A percentile compares a stretch with the other conserved stretches of the same genome.
Conservation (phyloP, 2,113 vertebrate species). For the Ancistrus triradiatus region DNA sequence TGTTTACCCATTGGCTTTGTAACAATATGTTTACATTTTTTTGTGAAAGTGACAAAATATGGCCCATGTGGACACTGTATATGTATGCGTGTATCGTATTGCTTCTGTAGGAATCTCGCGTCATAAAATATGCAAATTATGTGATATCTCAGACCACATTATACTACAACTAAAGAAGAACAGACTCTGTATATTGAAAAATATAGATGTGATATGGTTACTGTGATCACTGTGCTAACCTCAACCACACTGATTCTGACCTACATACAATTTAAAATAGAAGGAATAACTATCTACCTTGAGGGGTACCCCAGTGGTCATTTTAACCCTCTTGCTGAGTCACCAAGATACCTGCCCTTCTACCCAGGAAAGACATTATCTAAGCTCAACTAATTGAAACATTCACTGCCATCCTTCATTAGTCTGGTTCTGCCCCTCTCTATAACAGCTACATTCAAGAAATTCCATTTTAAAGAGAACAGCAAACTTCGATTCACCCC, state of each 20-base stretch:
- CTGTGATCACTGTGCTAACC: neutral
- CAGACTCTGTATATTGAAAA: too few relatives aligned
- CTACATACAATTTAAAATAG: neutral
- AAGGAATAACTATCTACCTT: neutral
- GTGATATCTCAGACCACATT: too few relatives aligned
- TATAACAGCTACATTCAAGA: slow-evolving; percentile 23
- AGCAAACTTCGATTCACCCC: slow-evolving; percentile 8
- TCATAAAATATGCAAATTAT: neutral
- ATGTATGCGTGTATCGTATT: slow-evolving; percentile 40
- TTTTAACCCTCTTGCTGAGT: neutral
- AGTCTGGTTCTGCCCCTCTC: neutral
- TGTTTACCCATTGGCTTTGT: slow-evolving; percentile 18
- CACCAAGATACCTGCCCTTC: neutral
- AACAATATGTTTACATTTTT: slow-evolving; percentile 12
- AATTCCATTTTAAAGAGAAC: neutral
- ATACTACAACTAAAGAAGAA: neutral
- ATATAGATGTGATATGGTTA: neutral
- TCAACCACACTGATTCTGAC: neutral
- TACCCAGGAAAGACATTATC: neutral
- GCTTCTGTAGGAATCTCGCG: slow-evolving; percentile 22
- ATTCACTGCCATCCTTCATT: neutral
- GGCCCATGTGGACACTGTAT: slow-evolving; percentile 12
- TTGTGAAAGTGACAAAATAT: slow-evolving; percentile 1
- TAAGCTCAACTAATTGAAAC: slow-evolving; percentile 12
- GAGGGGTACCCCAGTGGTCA: neutral